Base-by-base conservation (phyloP, 2,888 invertebrate genomes). In the Zygaena filipendulae region DNA sequence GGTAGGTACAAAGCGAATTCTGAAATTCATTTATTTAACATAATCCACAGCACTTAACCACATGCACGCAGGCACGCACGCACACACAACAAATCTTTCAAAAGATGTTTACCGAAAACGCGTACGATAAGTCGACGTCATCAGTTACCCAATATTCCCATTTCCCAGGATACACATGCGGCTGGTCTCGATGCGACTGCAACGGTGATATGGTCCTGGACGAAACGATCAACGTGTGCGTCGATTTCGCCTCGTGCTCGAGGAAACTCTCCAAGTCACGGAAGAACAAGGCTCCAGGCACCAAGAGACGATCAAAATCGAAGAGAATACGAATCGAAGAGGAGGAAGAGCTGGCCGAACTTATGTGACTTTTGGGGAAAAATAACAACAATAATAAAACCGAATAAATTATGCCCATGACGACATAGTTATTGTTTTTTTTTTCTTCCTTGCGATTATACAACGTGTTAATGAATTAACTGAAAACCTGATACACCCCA, bases 151-250 rank as follows among this genome's bases (percentile, higher is more conserved):
- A n/a, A n/a, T n/a, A n/a, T 27, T 11, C 4, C 7, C 9, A 19
- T 8, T 12, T 35, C 33, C 3, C 42, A 71, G 72, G 72, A 0
- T 70, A 51, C 35, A 67, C 68, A 0, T 72, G 72, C 32, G 72
- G 72, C n/a, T 72, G 72, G 72, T 71, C 71, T 2, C 50, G 72
- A 1, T 72, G 74, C 29, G 72, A 72, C 27, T 72, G 72, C 41
- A 61, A 63, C 28, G 57, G 52, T 0, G 43, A 59, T 2, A 9
- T 49, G 8, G 19, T 68, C 1, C 33, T 63, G 3, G 53, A 66
- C 11, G 68, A 68, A 19, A 22, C 35, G 0, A 37, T 33, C 0
- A 38, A 40, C 2, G 11, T 27, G 2, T 71, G 72, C 28, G 43
- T 66, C 0, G 14, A 38, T 0, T 0, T 9, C 1, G 4, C 25